Base-by-base conservation (phyloP, 1,140 invertebrate species). In the Heliconius nattereri region DNA sequence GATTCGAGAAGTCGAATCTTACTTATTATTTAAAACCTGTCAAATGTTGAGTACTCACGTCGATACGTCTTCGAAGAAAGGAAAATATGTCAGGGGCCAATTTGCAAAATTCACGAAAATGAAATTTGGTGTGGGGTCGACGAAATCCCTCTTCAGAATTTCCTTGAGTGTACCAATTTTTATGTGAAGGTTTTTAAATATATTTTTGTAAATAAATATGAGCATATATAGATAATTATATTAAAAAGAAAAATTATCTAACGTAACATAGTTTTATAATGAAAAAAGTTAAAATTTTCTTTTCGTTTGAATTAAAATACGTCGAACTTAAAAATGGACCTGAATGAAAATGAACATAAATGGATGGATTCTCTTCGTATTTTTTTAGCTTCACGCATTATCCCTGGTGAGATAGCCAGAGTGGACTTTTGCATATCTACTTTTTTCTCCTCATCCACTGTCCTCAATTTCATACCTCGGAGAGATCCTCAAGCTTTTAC, bases 41-140 rank as follows among this genome's bases (percentile, higher is more conserved):
- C 60, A 66, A 66, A 66, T 66, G 11, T 29, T 66, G 60, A 29
- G 8, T 66, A 66, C 13, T 66, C 60, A 11, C 26, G 60, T 40
- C 71, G 35, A 72, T 72, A 71, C 29, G 71, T 40, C 13, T 20
- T n/a, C 35, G 35, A 40, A n/a, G 19, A 72, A 72, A 72, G 35
- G 32, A 72, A 72, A 72, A 72, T 72, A 72, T 72, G 71, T 72
- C 71, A 72, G 32, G 32, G 19, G 71, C 71, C 71, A 71, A 71
- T 72, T 72, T 72, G 35, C 71, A n/a, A 72, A 72, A n/a, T 72
- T 72, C 20, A n/a, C 9, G 35, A 40, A 72, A 72, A 72, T 40
- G 19, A 20, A 72, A 72, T 72, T 72, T 72, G 71, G 20, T 72
- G 71, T 37, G 11, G 60, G 26, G 23, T 29, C 60, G 29, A 66